Percentiles rank a stretch among this genome's conserved stretches.
phyloP scores from a whole-genome alignment of 1,140 invertebrate species.

The Apis dorsata region DNA sequence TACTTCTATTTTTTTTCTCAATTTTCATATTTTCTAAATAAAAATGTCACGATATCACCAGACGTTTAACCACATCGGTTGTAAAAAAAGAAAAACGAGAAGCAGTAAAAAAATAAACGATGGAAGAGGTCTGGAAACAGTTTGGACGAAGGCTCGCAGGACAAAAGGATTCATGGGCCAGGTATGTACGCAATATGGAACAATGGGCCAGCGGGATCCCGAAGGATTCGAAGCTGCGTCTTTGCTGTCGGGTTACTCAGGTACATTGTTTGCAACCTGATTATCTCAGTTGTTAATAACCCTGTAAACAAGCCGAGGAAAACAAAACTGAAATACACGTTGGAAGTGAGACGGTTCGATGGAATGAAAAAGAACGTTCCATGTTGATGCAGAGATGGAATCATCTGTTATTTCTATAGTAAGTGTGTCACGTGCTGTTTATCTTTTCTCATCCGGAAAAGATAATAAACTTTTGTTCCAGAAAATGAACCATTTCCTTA shows the following conservation, averaged over 20 bases:
- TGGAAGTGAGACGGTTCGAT: too few relatives aligned
- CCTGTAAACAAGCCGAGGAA: conserved; percentile 42
- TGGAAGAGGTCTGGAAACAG: conserved; percentile 46
- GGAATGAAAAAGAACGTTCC: background rate
- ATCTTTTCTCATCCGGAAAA: background rate
- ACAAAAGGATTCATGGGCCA: conserved; percentile 49
- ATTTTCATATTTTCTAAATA: background rate
- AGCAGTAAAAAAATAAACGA: conserved; percentile 35
- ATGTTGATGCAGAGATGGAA: background rate
- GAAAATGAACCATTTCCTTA: background rate
- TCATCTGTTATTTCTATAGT: background rate
- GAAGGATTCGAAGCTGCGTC: conserved; percentile 15
- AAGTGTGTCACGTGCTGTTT: background rate
- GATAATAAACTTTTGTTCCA: background rate
- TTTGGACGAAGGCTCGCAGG: conserved; percentile 22
- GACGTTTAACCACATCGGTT: background rate
- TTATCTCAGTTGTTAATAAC: conserved; percentile 53
- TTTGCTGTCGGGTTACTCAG: conserved; percentile 18
- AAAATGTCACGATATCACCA: background rate
- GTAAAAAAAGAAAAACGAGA: background rate
- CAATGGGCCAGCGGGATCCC: conserved; percentile 40
- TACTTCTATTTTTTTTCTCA: background rate
- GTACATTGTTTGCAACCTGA: conserved; percentile 52
- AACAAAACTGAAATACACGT: conserved; percentile 13
- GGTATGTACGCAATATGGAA: conserved; percentile 32